A percentile compares a stretch with the other conserved stretches of the same genome.
phyloP scores from a whole-genome alignment of 2,888 invertebrate genomes.

The Spatulosminthurus flaviceps region DNA sequence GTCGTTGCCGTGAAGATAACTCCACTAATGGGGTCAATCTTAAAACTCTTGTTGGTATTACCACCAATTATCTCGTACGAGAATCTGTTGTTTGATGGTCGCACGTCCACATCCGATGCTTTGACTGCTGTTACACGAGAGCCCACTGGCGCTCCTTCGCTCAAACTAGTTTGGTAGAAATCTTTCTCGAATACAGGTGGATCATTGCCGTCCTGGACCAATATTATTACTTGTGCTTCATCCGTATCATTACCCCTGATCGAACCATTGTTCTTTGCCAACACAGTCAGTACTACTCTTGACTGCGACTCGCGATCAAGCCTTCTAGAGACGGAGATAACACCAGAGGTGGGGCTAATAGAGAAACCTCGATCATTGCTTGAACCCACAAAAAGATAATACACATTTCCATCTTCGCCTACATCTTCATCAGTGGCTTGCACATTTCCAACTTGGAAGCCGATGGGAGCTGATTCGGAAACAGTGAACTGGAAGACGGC shows the following conservation, averaged over 20 bases:
- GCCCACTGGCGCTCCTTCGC: conserved; percentile 81
- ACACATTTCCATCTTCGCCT: conserved; percentile 80
- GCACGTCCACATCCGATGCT: conserved; percentile 90
- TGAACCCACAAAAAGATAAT: conserved; percentile 83
- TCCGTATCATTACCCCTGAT: conserved; percentile 95
- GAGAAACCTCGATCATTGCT: conserved; percentile 75
- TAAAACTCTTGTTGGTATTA: conserved; percentile 83
- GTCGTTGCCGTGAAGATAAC: conserved; percentile 76
- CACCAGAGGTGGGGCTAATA: conserved; percentile 81
- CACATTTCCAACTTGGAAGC: conserved; percentile 86
- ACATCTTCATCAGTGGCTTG: conserved; percentile 91
- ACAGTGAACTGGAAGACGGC: conserved; percentile 92
- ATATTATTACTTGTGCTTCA: conserved; percentile 91
- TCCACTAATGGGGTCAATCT: conserved; percentile 86
- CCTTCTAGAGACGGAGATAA: conserved; percentile 79
- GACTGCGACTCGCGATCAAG: conserved; percentile 76
- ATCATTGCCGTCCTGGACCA: conserved; percentile 95
- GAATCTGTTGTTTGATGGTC: conserved; percentile 90
- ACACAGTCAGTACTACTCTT: conserved; percentile 84
- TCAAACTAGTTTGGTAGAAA: conserved; percentile 80
- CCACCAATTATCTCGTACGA: conserved; percentile 88
- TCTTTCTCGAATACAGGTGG: conserved; percentile 89
- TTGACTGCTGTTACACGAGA: conserved; percentile 80
- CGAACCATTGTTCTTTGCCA: conserved; percentile 94
- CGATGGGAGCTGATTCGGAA: conserved; percentile 87